These are phyloP conservation scores for Casuarius casuarius DNA, from an alignment of 2,113 vertebrate genomes.

Conservation along the genomic window DNA sequence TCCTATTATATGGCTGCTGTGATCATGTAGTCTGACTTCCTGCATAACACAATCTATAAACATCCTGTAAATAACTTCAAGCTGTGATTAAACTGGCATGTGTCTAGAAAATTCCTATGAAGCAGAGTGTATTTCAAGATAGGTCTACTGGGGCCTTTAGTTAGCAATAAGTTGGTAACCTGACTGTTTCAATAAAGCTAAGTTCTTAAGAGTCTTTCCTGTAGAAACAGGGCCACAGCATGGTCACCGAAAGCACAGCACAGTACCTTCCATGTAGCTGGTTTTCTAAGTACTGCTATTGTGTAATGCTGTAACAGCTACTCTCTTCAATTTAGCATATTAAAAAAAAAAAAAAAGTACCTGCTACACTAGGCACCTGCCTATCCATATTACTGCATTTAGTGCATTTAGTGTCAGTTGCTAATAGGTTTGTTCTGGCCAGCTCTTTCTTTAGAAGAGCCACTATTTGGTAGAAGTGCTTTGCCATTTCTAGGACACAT, in stretches of 20 bases:
- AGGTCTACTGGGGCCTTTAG: neutral
- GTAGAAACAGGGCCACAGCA: neutral
- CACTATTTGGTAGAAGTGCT: neutral
- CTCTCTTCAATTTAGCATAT: neutral
- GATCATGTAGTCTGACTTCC: conserved; percentile 58
- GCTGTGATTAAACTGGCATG: conserved; percentile 55
- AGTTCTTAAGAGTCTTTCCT: neutral
- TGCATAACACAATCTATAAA: conserved; percentile 47
- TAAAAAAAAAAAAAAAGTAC: rapidly evolving
- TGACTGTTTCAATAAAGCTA: neutral
- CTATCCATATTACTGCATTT: neutral
- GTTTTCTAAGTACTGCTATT: rapidly evolving
- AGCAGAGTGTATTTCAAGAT: neutral
- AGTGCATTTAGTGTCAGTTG: neutral
- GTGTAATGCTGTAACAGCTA: neutral
- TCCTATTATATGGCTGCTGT: conserved; percentile 33
- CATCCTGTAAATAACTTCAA: conserved; percentile 68
- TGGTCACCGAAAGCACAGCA: neutral
- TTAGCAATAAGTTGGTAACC: neutral
- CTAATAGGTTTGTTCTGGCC: rapidly evolving
- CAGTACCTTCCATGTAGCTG: neutral
- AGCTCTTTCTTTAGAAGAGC: neutral
- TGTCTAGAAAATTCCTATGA: conserved; percentile 12
- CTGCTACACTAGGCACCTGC: neutral
- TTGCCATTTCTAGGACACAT: neutral